A percentile compares a stretch with the other conserved stretches of the same genome.
Evolutionary conservation across 2,797 vertebrate species (phyloP).

Genomic region (Hypotaenidia philippensis): DNA sequence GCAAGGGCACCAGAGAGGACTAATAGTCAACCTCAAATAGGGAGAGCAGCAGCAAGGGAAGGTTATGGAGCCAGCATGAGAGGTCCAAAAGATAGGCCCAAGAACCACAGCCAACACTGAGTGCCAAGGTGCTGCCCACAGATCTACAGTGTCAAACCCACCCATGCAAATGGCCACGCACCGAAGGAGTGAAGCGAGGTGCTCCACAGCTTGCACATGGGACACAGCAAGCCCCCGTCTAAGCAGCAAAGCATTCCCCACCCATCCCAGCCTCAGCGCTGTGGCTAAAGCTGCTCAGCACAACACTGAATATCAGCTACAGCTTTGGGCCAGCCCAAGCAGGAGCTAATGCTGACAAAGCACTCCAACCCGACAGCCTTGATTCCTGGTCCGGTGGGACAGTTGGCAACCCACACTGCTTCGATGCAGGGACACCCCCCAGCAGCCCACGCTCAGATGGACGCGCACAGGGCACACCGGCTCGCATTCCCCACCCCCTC

Average conservation of each 20-base stretch:
- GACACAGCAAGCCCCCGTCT: neutral
- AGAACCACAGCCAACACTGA: neutral
- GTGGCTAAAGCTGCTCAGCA: neutral
- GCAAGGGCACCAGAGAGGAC: neutral
- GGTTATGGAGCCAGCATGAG: neutral
- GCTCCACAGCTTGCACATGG: neutral
- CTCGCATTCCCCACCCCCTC: constrained; percentile 32
- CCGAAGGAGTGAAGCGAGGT: accelerated
- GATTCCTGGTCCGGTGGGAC: accelerated
- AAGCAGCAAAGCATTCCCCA: neutral
- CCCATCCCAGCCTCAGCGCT: neutral
- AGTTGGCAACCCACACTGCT: constrained; percentile 25
- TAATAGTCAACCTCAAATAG: neutral
- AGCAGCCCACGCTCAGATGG: neutral
- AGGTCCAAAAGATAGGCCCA: neutral
- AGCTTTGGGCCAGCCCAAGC: neutral
- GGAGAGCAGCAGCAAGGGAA: neutral
- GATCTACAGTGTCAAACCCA: neutral
- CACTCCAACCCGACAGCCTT: accelerated
- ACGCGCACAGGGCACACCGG: neutral
- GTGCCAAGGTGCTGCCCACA: neutral
- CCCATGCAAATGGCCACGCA: accelerated
- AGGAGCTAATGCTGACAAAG: neutral
- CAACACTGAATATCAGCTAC: neutral
- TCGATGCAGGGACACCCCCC: neutral